phyloP scores from a whole-genome alignment of 2,113 vertebrate species.

The Platanista minor region DNA sequence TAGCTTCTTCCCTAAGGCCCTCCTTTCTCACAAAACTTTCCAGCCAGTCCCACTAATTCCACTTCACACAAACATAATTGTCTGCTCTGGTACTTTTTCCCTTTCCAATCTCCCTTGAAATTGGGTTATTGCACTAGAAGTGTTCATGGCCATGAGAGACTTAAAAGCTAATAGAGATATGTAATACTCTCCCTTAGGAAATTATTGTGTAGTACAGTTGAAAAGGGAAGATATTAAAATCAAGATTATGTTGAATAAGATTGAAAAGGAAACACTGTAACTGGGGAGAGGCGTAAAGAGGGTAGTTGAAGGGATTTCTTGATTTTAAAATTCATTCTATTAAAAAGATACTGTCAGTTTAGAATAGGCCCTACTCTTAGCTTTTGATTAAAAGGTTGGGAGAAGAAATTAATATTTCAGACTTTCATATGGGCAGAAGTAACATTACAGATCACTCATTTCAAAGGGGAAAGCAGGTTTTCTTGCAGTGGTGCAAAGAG shows the following conservation, averaged over 20 bases:
- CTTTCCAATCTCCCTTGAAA: conserved; percentile 65
- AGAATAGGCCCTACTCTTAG: background rate
- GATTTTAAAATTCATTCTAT: conserved; percentile 49
- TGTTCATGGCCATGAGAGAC: conserved; percentile 41
- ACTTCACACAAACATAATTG: conserved; percentile 58
- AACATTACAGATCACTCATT: background rate
- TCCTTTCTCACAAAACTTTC: background rate
- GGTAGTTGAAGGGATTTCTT: conserved; percentile 9
- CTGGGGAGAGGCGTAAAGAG: conserved; percentile 19
- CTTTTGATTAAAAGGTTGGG: conserved; percentile 31
- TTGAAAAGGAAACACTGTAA: conserved; percentile 7
- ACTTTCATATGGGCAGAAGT: background rate
- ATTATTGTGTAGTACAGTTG: conserved; percentile 28
- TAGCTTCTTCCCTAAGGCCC: background rate
- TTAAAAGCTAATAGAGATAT: conserved; percentile 60
- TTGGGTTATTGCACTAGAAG: conserved; percentile 58
- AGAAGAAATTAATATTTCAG: conserved; percentile 12
- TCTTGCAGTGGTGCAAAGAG: background rate
- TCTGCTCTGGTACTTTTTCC: conserved; percentile 27
- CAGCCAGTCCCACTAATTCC: background rate
- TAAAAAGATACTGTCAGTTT: background rate
- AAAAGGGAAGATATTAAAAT: conserved; percentile 44
- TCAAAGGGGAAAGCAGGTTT: background rate
- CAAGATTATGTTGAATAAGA: background rate
- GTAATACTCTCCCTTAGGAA: conserved; percentile 57